Percentiles rank a stretch among this genome's conserved stretches.
Evolutionary conservation across 1,140 invertebrate species (phyloP).

Genomic region (Bilobella aurantiaca): DNA sequence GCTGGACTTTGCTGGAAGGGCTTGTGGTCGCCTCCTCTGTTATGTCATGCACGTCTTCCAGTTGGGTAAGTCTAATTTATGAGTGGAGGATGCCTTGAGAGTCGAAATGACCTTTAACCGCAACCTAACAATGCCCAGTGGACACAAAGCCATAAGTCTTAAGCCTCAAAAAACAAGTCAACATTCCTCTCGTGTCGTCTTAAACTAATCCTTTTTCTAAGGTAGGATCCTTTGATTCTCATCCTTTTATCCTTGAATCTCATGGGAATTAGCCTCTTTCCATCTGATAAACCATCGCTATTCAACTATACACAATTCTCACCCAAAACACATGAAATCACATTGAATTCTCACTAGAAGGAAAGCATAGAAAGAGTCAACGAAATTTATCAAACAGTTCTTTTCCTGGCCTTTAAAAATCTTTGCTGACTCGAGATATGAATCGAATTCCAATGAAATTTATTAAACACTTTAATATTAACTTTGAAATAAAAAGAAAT

Average conservation of each 20-base stretch:
- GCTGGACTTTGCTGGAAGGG: slow-evolving; percentile 34
- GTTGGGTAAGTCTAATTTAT: slow-evolving; percentile 26
- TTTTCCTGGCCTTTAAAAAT: no score
- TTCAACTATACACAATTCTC: no score
- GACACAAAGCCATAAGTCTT: slow-evolving; percentile 1
- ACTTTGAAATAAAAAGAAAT: no score
- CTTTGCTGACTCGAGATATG: no score
- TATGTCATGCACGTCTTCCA: slow-evolving; percentile 34
- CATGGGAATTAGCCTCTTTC: no score
- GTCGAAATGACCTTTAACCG: not conserved
- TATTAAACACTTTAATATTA: no score
- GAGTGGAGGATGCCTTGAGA: not conserved
- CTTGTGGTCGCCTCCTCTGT: slow-evolving; percentile 32
- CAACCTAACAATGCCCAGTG: not conserved
- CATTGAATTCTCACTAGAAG: no score
- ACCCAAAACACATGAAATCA: no score
- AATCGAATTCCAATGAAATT: no score
- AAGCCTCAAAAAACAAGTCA: not conserved
- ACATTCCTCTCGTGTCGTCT: not conserved
- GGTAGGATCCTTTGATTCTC: not conserved
- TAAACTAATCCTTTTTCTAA: not conserved
- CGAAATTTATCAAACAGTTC: no score
- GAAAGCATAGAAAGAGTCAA: no score
- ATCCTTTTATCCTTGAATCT: not conserved
- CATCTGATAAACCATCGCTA: no score